Evolutionary conservation across 2,797 vertebrate genomes (phyloP).

Genomic region (Tenualosa thibaudeaui): DNA sequence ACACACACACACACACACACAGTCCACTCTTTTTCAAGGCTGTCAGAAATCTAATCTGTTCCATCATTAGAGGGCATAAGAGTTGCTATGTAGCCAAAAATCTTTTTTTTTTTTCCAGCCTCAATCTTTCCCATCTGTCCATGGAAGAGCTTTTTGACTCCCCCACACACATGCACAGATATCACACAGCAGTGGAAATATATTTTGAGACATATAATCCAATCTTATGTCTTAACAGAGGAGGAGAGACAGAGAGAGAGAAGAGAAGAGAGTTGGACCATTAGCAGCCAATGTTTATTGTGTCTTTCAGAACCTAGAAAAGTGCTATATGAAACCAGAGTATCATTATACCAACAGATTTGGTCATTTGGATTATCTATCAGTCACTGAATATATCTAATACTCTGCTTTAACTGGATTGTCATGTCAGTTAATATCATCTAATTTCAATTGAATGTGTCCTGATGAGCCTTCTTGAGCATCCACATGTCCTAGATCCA

Average conservation of each 20-base stretch:
- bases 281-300: not conserved
- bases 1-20: not conserved
- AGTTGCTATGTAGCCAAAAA: not conserved
- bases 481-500: too few relatives aligned
- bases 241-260: not conserved
- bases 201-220: not conserved
- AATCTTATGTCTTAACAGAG: not conserved
- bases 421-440: too few relatives aligned
- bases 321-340: not conserved
- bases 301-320: not conserved
- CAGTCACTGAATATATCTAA: too few relatives aligned
- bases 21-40: not conserved
- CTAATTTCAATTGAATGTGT: too few relatives aligned
- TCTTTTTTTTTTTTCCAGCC: not conserved
- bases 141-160: slow-evolving; percentile 45
- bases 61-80: not conserved
- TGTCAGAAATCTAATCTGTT: not conserved
- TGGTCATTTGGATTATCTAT: too few relatives aligned
- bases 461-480: too few relatives aligned
- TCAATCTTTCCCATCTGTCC: slow-evolving; percentile 27
- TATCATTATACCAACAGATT: too few relatives aligned
- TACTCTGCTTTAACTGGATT: too few relatives aligned
- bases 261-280: not conserved
- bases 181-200: slow-evolving; percentile 62
- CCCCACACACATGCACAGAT: slow-evolving; percentile 38